Conservation (phyloP, 2,888 invertebrate genomes). For the Craniophora ligustri region DNA sequence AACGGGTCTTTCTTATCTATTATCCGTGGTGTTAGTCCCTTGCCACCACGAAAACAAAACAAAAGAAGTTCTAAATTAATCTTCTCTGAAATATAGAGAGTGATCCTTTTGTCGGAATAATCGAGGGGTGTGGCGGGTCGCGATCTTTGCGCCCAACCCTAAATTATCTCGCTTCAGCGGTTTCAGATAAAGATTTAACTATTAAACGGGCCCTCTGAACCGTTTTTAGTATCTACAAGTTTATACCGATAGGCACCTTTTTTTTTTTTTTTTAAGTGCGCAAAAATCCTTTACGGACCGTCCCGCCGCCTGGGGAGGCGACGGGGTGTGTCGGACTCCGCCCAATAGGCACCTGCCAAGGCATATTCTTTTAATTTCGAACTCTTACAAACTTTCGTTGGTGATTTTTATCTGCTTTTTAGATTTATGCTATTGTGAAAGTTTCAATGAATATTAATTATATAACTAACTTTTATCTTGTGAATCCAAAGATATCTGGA, state of each 20-base stretch:
- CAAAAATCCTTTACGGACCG: no score
- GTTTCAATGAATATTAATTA: constrained; percentile 1
- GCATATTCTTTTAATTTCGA: constrained; percentile 29
- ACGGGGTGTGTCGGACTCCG: no score
- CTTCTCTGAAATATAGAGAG: constrained; percentile 60
- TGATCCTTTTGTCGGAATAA: constrained; percentile 63
- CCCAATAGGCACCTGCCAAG: constrained; percentile 16
- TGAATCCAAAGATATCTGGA: background rate
- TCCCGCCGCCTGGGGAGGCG: no score
- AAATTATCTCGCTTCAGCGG: constrained; percentile 71
- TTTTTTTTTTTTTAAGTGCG: no score
- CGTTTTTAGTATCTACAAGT: constrained; percentile 47
- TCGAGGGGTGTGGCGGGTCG: constrained; percentile 57
- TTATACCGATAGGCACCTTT: no score
- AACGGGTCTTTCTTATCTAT: constrained; percentile 39
- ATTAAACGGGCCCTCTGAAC: constrained; percentile 57
- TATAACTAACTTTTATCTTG: constrained; percentile 3
- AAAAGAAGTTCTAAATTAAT: constrained; percentile 69
- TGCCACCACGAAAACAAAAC: constrained; percentile 53
- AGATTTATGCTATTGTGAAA: constrained; percentile 8
- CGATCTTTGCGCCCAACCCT: constrained; percentile 62
- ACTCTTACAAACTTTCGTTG: constrained; percentile 18
- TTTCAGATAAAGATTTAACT: constrained; percentile 72
- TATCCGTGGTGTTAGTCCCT: constrained; percentile 17
- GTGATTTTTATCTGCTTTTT: constrained; percentile 16